Base-by-base conservation (phyloP, 2,888 invertebrate genomes). In the Cryptus armator region DNA sequence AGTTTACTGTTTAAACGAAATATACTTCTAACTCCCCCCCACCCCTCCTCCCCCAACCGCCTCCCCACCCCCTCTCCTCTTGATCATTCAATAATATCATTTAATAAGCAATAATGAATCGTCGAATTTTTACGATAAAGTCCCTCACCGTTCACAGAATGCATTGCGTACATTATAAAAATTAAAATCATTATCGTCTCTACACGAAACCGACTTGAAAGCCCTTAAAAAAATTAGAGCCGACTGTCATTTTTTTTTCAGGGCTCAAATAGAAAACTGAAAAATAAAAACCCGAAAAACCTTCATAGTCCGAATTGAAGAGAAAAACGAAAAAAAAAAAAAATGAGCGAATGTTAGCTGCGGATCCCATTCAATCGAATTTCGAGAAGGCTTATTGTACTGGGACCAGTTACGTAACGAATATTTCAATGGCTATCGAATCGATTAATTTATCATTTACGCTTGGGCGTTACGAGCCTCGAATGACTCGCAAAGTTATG, bases 351-450 rank as follows among this genome's bases (percentile, higher is more conserved):
- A 19, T 14, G 62, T 53, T 75, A 53, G 46, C 48, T 66, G 24
- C 43, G 46, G 71, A 59, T 74, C 67, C 70, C 74, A 75, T 43
- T 46, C 68, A 68, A 79, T 70, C 62, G 74, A 81, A 79, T 75
- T 85, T 82, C 78, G 81, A 78, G 74, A 79, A 66, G 78, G 78
- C 79, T 85, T 71, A 71, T 71, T 85, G 79, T 82, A 82, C 78
- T 71, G 85, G 85, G 85, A 85, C 85, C 85, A 85, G 81, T 79
- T 68, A 79, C 66, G 81, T 85, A 82, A 78, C 66, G 77, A 67
- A 71, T 72, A 78, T 74, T 72, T 78, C 74, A 77, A 77, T 67
- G 76, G 77, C 74, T 84, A 81, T 70, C 74, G 84, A 80, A 83
- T 66, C 62, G 75, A 80, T 76, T 80, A 16, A 70, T 56, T 46